phyloP scores from a whole-genome alignment of 1,140 invertebrate genomes.

The Manduca sexta region DNA sequence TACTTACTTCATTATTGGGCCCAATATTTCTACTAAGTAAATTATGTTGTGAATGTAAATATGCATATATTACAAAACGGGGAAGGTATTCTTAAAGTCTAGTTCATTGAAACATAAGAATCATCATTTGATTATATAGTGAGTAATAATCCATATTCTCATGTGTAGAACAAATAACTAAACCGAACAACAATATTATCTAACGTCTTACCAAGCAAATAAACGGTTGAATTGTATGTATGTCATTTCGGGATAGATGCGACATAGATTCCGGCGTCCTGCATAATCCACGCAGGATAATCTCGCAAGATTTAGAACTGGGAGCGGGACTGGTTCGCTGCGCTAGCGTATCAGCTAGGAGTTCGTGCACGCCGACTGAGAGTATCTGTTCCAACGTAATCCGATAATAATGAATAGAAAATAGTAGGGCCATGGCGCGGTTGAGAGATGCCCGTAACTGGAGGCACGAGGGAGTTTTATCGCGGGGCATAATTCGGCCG shows the following conservation, averaged over 20 bases:
- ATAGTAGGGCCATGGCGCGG: conserved; percentile 52
- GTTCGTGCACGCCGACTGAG: conserved; percentile 49
- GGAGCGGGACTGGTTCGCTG: conserved; percentile 24
- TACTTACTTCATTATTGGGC: too few relatives aligned
- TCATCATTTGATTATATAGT: too few relatives aligned
- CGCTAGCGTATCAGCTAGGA: conserved; percentile 41
- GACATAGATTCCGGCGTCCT: conserved; percentile 1
- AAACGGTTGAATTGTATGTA: conserved; percentile 1
- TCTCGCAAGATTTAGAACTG: conserved; percentile 21
- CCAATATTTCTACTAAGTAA: too few relatives aligned
- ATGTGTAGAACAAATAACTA: too few relatives aligned
- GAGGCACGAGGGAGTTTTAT: conserved; percentile 55
- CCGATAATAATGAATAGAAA: conserved; percentile 69
- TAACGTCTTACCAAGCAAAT: neutral
- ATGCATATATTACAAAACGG: too few relatives aligned
- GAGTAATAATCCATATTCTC: too few relatives aligned
- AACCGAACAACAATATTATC: too few relatives aligned
- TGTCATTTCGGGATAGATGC: neutral
- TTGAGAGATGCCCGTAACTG: conserved; percentile 49
- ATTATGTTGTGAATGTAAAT: too few relatives aligned
- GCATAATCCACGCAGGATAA: conserved; percentile 14
- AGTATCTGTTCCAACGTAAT: conserved; percentile 54
- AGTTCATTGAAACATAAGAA: too few relatives aligned
- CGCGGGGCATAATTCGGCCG: conserved; percentile 56
- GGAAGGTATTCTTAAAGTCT: too few relatives aligned